Percentiles rank a stretch among this genome's conserved stretches.
Conservation (phyloP, 2,797 vertebrate genomes). For the Syngnathus acus region DNA sequence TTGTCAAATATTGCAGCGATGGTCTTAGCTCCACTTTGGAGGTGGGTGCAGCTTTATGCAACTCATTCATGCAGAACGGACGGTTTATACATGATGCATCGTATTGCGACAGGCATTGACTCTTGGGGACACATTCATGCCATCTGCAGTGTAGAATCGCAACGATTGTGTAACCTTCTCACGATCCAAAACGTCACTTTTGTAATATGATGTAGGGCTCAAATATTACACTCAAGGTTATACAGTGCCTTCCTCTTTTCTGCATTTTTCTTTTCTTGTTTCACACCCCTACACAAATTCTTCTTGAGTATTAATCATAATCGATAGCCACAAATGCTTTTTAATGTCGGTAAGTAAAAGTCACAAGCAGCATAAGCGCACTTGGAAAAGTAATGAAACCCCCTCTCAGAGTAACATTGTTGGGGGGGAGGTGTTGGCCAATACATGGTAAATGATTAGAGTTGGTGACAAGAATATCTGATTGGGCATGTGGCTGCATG, state of each 20-base stretch:
- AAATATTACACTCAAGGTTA: background rate
- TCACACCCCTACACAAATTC: constrained; percentile 32
- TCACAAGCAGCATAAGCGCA: constrained; percentile 11
- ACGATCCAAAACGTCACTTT: background rate
- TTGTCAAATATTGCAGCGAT: constrained; percentile 12
- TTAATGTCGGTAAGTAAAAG: constrained; percentile 4
- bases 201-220: background rate
- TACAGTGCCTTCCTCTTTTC: background rate
- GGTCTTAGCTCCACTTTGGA: background rate
- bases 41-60: background rate
- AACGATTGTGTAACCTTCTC: background rate
- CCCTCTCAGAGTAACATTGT: background rate
- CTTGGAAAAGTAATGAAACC: background rate
- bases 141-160: background rate
- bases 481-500: constrained; percentile 37
- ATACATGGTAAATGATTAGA: constrained; percentile 44
- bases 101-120: background rate
- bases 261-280: background rate
- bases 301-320: constrained; percentile 21
- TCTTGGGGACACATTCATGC: background rate
- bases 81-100: background rate
- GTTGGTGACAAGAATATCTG: constrained; percentile 41
- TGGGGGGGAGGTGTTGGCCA: constrained; percentile 14
- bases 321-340: constrained; percentile 20
- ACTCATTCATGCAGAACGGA: background rate